Evolutionary conservation across 2,888 invertebrate genomes (phyloP).

Genomic region (Syritta pipiens): DNA sequence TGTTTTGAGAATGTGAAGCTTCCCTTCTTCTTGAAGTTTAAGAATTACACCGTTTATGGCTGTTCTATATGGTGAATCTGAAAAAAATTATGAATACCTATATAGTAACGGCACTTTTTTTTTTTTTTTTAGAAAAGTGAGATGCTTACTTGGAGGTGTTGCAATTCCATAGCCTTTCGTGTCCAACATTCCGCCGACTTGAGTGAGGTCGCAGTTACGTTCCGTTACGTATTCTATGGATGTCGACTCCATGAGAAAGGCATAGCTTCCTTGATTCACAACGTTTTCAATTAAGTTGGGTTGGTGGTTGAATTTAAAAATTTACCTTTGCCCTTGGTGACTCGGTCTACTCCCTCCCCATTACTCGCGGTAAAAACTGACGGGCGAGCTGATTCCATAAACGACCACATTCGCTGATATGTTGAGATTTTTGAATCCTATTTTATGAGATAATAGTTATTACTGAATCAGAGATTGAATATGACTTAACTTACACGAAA

Average conservation of each 20-base stretch:
- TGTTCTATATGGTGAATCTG: constrained; percentile 96
- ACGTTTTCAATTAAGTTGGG: too few species aligned
- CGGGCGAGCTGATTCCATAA: constrained; percentile 94
- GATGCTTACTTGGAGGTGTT: constrained; percentile 90
- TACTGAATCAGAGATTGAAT: background rate
- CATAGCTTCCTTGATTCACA: constrained; percentile 84
- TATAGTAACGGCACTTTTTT: background rate
- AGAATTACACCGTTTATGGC: constrained; percentile 96
- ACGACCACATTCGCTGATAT: constrained; percentile 97
- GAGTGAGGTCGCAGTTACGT: constrained; percentile 92
- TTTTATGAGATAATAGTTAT: background rate
- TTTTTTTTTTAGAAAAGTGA: background rate
- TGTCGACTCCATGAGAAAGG: constrained; percentile 98
- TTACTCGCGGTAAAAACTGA: constrained; percentile 92
- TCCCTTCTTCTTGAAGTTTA: constrained; percentile 96
- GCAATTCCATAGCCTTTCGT: constrained; percentile 98
- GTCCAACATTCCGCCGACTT: constrained; percentile 95
- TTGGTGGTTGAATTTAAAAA: background rate
- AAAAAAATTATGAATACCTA: background rate
- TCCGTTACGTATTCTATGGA: constrained; percentile 97
- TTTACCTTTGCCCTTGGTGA: constrained; percentile 87
- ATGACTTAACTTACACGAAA: constrained; percentile 85
- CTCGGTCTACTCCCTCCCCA: constrained; percentile 93
- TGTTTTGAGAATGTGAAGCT: constrained; percentile 94
- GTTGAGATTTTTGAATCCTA: constrained; percentile 96